These are phyloP conservation scores for Brachyhypopomus gauderio DNA, from an alignment of 2,113 vertebrate genomes.

Conservation along the genomic window DNA sequence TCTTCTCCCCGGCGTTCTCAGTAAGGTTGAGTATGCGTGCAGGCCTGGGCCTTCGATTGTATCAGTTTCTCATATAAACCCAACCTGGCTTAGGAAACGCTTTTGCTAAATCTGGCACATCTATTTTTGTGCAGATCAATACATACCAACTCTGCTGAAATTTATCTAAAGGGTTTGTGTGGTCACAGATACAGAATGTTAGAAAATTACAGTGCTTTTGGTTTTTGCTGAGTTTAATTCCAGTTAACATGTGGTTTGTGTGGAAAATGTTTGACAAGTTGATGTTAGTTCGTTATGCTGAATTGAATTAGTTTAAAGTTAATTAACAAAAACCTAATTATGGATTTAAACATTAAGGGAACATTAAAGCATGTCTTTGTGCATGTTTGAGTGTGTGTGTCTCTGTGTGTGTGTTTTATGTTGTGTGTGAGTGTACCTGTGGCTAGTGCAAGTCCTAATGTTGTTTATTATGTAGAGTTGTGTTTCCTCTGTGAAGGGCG, in stretches of 20 bases:
- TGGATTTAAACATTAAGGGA: neutral
- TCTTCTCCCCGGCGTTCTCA: neutral
- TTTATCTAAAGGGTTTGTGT: slow-evolving; percentile 13
- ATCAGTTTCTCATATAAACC: slow-evolving; percentile 27
- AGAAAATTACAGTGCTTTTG: neutral
- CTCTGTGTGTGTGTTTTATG: slow-evolving; percentile 1
- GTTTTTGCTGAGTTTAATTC: neutral
- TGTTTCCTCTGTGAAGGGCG: slow-evolving; percentile 18
- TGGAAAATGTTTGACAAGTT: neutral
- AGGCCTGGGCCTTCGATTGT: neutral
- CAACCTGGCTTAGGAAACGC: slow-evolving; percentile 11
- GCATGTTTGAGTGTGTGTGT: slow-evolving; percentile 8
- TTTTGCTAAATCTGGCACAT: slow-evolving; percentile 41
- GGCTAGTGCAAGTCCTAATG: slow-evolving; percentile 43
- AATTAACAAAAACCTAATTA: no score
- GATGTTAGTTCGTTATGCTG: neutral
- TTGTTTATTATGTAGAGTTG: slow-evolving; percentile 42
- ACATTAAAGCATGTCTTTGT: no score
- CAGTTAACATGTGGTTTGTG: neutral
- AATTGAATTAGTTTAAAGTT: neutral
- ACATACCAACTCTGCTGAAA: slow-evolving; percentile 33
- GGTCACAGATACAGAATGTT: neutral
- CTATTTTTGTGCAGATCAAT: slow-evolving; percentile 51
- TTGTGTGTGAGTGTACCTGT: slow-evolving; percentile 4
- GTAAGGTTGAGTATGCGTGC: neutral